A percentile compares a stretch with the other conserved stretches of the same genome.
phyloP scores from a whole-genome alignment of 92 coral and sea anemone genomes.

The Porites rus region DNA sequence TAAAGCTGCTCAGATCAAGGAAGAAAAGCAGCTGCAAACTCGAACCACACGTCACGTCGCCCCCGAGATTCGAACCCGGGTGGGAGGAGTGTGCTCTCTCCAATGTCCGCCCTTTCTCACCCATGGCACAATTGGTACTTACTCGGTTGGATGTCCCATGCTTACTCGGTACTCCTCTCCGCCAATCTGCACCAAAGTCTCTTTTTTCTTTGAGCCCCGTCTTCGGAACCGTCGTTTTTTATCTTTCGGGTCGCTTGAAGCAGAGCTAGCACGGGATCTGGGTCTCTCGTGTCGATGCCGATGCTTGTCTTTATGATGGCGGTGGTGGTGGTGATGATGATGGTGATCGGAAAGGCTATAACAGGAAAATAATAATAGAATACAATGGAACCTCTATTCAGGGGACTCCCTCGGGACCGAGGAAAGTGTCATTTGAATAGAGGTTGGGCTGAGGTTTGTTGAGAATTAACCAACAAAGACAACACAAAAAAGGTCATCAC shows the following conservation, averaged over 20 bases:
- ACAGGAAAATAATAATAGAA: neutral
- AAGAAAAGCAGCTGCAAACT: too few species aligned
- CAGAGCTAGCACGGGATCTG: conserved; percentile 60
- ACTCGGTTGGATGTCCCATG: conserved; percentile 23
- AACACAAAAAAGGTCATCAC: too few species aligned
- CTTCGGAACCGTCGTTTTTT: conserved; percentile 64
- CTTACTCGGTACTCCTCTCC: conserved; percentile 40
- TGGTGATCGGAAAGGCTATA: conserved; percentile 20
- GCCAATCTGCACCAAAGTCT: conserved; percentile 34
- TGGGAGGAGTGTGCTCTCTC: too few species aligned
- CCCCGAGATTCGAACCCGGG: too few species aligned
- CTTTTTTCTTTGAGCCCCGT: conserved; percentile 41
- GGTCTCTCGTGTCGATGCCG: conserved; percentile 55
- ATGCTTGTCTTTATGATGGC: conserved; percentile 41
- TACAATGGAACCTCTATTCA: too few species aligned
- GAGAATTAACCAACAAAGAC: too few species aligned
- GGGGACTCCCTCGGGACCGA: too few species aligned
- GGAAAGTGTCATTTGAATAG: too few species aligned
- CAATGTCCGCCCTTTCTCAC: too few species aligned
- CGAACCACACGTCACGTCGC: too few species aligned
- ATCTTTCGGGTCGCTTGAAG: conserved; percentile 62
- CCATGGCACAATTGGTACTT: neutral
- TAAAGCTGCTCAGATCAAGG: too few species aligned
- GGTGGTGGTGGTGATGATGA: conserved; percentile 18
- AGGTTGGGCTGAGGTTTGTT: too few species aligned